Base-by-base conservation (phyloP, 2,113 vertebrate genomes). In the Psilopsiagon aymara region DNA sequence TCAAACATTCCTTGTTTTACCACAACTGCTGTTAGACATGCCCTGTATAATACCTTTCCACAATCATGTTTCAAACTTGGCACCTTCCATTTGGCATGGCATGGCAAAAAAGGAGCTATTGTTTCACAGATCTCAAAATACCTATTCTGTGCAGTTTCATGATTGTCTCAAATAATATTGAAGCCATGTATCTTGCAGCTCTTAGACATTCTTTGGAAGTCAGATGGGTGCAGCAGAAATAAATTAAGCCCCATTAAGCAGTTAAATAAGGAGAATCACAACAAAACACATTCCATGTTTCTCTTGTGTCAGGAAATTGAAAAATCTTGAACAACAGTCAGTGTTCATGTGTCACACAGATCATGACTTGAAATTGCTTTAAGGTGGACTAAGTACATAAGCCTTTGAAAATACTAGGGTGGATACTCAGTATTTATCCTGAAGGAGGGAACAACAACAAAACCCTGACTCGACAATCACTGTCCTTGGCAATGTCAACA, bases 141-240 rank as follows among this genome's bases (percentile, higher is more conserved):
- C 14, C 27, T 10, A 2, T 68, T 90, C 57, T 19, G 31, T 18
- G 25, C 0, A 0, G 0, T 5, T 75, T 85, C 67, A 7, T 68
- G 4, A 51, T 78, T 53, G n/a, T 64, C 31, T 79, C 39, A 79
- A 77, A 80, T 0, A 2, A 17, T 63, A 44, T 9, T 43, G 46
- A 84, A 92, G 31, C 29, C 55, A 19, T 11, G 13, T 67, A 31
- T 93, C 51, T 59, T 87, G 64, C 39, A 66, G 53, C 19, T 86
- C 33, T 79, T 79, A 52, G 28, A 17, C 19, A 35, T n/a, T 52
- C 23, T 89, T 88, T 39, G 55, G 37, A 79, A 88, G 39, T 55
- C 29, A 55, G 47, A n/a, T 80, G 33, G 25, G 60, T 83, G 41
- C 4, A 17, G 31, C 31, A 86, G 64, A 81, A 81, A 17, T 5